Conservation (phyloP, 1,140 invertebrate genomes). For the Trigoniulus corallinus region DNA sequence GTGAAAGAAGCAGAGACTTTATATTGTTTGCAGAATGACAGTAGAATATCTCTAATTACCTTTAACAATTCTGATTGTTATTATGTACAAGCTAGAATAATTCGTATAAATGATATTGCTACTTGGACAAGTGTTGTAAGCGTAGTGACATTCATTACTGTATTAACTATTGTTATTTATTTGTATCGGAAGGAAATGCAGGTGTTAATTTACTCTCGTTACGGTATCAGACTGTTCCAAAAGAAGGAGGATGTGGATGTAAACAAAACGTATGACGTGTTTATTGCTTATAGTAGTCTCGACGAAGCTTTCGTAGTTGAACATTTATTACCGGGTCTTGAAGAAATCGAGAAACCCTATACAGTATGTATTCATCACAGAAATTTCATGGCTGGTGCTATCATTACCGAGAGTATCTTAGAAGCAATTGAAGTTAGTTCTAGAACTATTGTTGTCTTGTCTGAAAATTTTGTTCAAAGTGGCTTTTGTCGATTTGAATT, state of each 20-base stretch:
- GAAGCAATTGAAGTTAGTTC: constrained; percentile 81
- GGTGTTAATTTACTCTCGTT: no score
- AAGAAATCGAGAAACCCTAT: no score
- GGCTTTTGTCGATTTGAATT: constrained; percentile 90
- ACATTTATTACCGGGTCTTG: neutral
- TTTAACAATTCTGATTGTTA: no score
- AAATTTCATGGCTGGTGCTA: constrained; percentile 16
- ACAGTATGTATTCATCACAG: constrained; percentile 11
- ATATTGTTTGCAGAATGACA: neutral
- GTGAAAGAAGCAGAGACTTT: neutral
- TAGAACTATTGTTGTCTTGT: constrained; percentile 73
- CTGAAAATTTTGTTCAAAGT: constrained; percentile 81
- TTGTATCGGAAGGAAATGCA: neutral
- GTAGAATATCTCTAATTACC: no score
- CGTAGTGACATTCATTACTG: neutral
- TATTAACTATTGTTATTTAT: neutral
- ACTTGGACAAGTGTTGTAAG: no score
- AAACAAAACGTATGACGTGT: neutral
- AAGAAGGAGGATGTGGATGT: neutral
- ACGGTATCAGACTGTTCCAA: neutral
- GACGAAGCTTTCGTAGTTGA: neutral
- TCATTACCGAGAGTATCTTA: constrained; percentile 37
- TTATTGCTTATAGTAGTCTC: neutral
- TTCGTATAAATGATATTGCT: no score
- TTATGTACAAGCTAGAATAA: no score